phyloP scores from a whole-genome alignment of 2,888 invertebrate species.

The Biston betularia region DNA sequence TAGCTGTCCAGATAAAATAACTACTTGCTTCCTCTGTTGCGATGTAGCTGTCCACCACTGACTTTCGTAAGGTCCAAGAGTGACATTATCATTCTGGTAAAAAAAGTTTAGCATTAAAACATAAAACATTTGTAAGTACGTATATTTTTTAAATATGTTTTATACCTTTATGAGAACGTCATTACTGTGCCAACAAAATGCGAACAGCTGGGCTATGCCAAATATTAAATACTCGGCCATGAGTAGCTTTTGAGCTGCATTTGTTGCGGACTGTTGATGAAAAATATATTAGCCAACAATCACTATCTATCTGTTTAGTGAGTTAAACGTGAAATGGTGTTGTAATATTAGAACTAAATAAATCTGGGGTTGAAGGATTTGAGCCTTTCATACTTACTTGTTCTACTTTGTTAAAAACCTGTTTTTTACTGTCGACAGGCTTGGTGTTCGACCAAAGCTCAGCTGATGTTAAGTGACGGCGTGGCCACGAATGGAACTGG shows the following conservation, averaged over 20 bases:
- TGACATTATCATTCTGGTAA: conserved; percentile 63
- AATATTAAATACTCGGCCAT: conserved; percentile 76
- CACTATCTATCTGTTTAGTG: too few species aligned
- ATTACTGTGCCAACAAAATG: conserved; percentile 79
- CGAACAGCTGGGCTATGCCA: conserved; percentile 71
- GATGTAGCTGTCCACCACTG: conserved; percentile 65
- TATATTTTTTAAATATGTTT: conserved; percentile 1
- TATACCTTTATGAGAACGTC: conserved; percentile 68
- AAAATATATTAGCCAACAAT: background rate
- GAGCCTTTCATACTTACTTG: too few species aligned
- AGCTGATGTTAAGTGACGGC: too few species aligned
- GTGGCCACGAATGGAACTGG: too few species aligned
- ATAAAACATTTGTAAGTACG: background rate
- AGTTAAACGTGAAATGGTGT: too few species aligned
- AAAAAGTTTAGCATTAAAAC: background rate
- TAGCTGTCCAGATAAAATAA: conserved; percentile 68
- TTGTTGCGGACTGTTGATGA: conserved; percentile 62
- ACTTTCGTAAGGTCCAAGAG: conserved; percentile 71
- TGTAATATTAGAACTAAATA: too few species aligned
- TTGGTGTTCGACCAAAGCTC: too few species aligned
- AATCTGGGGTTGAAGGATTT: too few species aligned
- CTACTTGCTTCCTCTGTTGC: conserved; percentile 57
- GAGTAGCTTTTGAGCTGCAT: conserved; percentile 66
- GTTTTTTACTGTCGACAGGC: too few species aligned
- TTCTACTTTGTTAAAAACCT: too few species aligned